Conservation (phyloP, 2,888 invertebrate species). For the Mythimna lalbum region DNA sequence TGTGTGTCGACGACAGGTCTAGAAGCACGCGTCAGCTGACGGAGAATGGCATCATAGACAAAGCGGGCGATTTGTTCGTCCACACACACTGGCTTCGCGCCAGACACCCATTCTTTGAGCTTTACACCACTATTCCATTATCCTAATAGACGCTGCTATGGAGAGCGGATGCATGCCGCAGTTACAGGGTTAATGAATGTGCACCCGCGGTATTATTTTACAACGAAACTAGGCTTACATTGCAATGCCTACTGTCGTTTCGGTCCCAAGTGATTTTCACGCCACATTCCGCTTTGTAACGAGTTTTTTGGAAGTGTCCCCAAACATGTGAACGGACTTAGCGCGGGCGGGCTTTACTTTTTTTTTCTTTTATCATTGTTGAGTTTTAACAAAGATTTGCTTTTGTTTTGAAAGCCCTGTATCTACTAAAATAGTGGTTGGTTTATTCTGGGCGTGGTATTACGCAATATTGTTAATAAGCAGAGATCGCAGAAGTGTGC, state of each 20-base stretch:
- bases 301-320: constrained; percentile 54
- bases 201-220: constrained; percentile 68
- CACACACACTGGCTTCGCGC: constrained; percentile 75
- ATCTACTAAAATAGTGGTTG: neutral
- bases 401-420: constrained; percentile 37
- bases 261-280: constrained; percentile 55
- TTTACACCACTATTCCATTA: constrained; percentile 85
- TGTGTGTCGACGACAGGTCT: constrained; percentile 55
- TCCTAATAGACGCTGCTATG: constrained; percentile 77
- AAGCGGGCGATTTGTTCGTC: constrained; percentile 71
- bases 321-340: constrained; percentile 63
- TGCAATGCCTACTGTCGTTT: constrained; percentile 62
- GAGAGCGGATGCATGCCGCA: constrained; percentile 71
- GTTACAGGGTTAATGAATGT: constrained; percentile 79
- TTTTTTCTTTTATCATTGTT: constrained; percentile 33
- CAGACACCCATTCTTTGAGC: constrained; percentile 81
- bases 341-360: constrained; percentile 7
- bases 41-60: constrained; percentile 68
- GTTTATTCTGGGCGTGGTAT: neutral
- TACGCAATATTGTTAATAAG: constrained; percentile 48
- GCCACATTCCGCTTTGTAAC: constrained; percentile 48
- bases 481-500: constrained; percentile 24
- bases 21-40: constrained; percentile 64
- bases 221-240: constrained; percentile 61
- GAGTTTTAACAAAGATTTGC: constrained; percentile 38